Evolutionary conservation across 2,797 vertebrate species (phyloP), one percentile per base, ranked within the genome.

Genomic region (Thunnus albacares): DNA sequence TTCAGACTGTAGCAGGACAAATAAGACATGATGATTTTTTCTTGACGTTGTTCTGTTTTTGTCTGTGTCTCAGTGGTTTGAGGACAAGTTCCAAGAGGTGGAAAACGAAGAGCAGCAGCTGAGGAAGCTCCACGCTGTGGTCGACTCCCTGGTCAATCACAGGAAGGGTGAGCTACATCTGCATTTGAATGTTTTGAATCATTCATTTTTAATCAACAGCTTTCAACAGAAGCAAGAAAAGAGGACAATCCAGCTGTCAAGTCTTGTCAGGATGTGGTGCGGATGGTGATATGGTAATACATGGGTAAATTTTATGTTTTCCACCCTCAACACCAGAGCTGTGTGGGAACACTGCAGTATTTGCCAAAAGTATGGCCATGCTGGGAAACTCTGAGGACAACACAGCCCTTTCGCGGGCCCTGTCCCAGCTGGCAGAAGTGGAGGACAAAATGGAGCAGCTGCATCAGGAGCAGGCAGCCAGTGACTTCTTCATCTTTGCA

Each of bases 361-460:
- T 99, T 92, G 97, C 97, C 55, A 99, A 99, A 96, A 98, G 98
- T 41, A 92, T 98, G 84, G 98, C 98, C 85, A 99, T 99, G 98
- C 94, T 99, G 67, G 98, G 98, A 22, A 99, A 97, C 92, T 98
- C 97, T 0, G 98, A 99, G 93, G 98, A 99, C 93, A 98, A 98
- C 96, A 97, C 98, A 0, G 98, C 98, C 0, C 91, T 99, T 61
- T 99, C 98, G 0, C 93, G 98, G 45, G 98, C 98, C 0, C 94
- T 99, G 57, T 98, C 97, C 84, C 98, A 99, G 91, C 95, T 99
- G 93, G 98, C 98, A 0, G 98, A 99, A 90, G 97, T 99, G 84
- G 97, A 99, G 88, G 98, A 99, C 90, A 99, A 97, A 94, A 97
- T 99, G n/a, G 98, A 99, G 85, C 97, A 98, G 89, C 95, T 99